A percentile compares a stretch with the other conserved stretches of the same genome.
Conservation (phyloP, 2,888 invertebrate species). For the Machimus rusticus region DNA sequence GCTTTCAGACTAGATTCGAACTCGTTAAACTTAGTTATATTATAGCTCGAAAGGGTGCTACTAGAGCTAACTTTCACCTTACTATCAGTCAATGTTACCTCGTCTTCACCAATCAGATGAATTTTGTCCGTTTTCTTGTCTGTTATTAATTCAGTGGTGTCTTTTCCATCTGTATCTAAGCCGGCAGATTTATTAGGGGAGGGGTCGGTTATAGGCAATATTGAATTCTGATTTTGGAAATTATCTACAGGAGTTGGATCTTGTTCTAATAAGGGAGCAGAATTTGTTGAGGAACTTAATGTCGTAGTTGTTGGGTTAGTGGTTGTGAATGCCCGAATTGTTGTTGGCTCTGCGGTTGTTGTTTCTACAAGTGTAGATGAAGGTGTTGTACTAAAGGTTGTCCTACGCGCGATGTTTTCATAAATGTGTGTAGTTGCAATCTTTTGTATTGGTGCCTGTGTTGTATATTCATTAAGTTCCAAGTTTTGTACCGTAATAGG, state of each 20-base stretch:
- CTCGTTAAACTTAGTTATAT: conserved; percentile 48
- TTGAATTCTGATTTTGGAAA: conserved; percentile 42
- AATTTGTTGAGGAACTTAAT: conserved; percentile 49
- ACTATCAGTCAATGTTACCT: conserved; percentile 41
- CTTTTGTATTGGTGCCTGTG: conserved; percentile 53
- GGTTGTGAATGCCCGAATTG: conserved; percentile 45
- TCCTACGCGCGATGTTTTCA: conserved; percentile 59
- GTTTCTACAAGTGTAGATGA: conserved; percentile 33
- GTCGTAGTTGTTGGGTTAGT: conserved; percentile 48
- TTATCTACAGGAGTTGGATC: conserved; percentile 29
- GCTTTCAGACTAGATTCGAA: conserved; percentile 54
- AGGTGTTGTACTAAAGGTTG: conserved; percentile 48
- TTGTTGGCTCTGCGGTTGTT: conserved; percentile 56
- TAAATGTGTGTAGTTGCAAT: conserved; percentile 57
- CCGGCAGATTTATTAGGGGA: conserved; percentile 47
- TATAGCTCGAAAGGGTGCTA: background rate
- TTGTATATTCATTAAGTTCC: conserved; percentile 52
- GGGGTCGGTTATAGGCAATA: conserved; percentile 37
- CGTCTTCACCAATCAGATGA: conserved; percentile 3
- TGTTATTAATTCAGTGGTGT: background rate
- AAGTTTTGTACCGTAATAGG: conserved; percentile 59
- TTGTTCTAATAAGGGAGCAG: conserved; percentile 33
- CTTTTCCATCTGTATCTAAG: conserved; percentile 51
- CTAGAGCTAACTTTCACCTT: conserved; percentile 18
- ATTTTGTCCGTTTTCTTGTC: conserved; percentile 6